Base-by-base conservation (phyloP, 1,140 invertebrate species). In the Pseudomyrmex sp. region DNA sequence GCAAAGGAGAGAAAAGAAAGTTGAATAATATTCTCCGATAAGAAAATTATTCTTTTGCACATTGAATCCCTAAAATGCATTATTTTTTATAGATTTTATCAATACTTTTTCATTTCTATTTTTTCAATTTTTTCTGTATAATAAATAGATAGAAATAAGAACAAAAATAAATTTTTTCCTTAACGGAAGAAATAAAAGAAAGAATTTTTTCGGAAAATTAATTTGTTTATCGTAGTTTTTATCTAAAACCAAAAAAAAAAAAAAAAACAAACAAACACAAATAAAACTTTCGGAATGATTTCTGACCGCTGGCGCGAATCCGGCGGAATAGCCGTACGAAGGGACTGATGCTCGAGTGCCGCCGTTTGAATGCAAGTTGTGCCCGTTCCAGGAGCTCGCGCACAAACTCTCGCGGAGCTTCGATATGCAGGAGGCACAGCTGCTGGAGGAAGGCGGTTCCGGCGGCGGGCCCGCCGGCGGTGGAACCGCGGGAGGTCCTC, bases 391-490 rank as follows among this genome's bases (percentile, higher is more conserved):
- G 97, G 97, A 97, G 95, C 95, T 97, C 94, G 97, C 97, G 86
- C 97, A 97, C 95, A 97, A 97, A 94, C 95, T 97, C 84, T 97
- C 97, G 85, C 95, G 97, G 90, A 97, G 97, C 95, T 97, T 97
- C 94, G 97, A 97, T 94, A 97, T 97, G 97, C 97, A 97, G 94
- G 97, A 97, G 89, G 97, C 97, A 73, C 96, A 97, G 85, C 93
- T 96, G 88, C 94, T 97, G 89, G 96, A 97, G 89, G 96, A 97
- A 74, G 96, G 95, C 82, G 96, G 86, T 95, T 96, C 94, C 95
- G 96, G 96, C 63, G 96, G 95, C 88, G 95, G 94, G 8, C 82
- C 91, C 35, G 75, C 87, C 80, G 88, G 94, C 90, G 95, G 95
- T 89, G 95, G 96, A 87, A 95, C 95, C 85, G 94, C 94, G 48